These are phyloP conservation scores for Augochlora pura DNA, from an alignment of 1,140 invertebrate genomes.

Conservation along the genomic window DNA sequence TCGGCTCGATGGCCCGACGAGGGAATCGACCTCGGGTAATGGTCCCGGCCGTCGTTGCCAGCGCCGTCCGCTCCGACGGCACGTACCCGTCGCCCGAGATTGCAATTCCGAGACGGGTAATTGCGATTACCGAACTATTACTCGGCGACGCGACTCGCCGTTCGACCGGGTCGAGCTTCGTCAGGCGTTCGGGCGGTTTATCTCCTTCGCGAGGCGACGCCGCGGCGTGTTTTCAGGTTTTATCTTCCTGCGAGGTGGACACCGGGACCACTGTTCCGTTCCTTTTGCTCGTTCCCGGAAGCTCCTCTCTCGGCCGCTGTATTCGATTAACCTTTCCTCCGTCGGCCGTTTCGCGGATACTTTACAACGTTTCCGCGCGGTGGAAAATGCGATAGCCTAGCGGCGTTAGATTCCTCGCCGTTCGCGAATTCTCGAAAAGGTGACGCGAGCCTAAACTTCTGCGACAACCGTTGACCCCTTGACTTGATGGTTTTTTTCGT, in stretches of 20 bases:
- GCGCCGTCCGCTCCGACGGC: background rate
- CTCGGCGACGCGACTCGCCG: background rate
- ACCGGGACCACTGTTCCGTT: background rate
- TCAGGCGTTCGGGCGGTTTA: background rate
- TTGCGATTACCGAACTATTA: constrained; percentile 30
- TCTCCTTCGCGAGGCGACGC: background rate
- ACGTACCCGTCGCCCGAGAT: constrained; percentile 14
- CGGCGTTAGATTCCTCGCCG: background rate
- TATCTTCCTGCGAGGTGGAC: background rate
- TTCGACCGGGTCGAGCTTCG: background rate
- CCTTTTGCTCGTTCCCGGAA: background rate
- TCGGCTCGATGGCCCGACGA: background rate
- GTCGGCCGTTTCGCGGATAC: background rate
- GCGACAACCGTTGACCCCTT: background rate
- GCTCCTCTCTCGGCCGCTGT: background rate
- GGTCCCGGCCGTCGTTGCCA: constrained; percentile 4
- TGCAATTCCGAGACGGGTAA: constrained; percentile 30
- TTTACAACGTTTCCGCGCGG: background rate
- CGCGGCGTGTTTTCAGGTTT: background rate
- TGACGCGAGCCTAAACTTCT: no score
- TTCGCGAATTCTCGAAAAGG: background rate
- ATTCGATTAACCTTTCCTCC: constrained; percentile 8
- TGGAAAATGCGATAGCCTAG: background rate
- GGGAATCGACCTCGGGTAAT: background rate
- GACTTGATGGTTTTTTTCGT: no score